Base-by-base conservation (phyloP, 2,888 invertebrate species). In the Catocala fraxini region DNA sequence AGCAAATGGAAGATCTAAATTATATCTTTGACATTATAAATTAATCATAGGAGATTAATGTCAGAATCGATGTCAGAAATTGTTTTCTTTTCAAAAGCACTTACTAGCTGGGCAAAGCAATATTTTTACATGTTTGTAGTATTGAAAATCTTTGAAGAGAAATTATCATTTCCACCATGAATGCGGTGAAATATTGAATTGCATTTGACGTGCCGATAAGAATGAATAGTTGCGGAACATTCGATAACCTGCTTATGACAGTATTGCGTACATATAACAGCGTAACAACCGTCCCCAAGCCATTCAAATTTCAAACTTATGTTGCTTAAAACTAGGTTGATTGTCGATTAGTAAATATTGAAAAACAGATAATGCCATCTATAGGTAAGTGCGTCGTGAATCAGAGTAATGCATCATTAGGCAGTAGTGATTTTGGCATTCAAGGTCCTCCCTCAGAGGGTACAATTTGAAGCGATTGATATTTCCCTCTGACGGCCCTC, bases 391-490 rank as follows among this genome's bases (percentile, higher is more conserved):
- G 81, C 76, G 70, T 71, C 75, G 77, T 83, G 84, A 83, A 83
- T 84, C 84, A 77, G 75, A 83, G 85, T 84, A 81, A 85, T 84
- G 84, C 81, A 84, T 84, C 84, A 85, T 85, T 85, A 85, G 85
- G 80, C 74, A 83, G 81, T 84, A 81, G 86, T 84, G 85, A 83
- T 81, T 81, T 84, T 87, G 87, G 85, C 87, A 87, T 87, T 86
- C 87, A 87, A 85, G 85, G 85, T 85, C 84, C 81, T 77, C 84
- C 83, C 83, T 76, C 70, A 60, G 73, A 82, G 82, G 79, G 79
- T 71, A 80, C 79, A 84, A 84, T 85, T 83, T 82, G 82, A 72
- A 78, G 79, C 87, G 86, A 87, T 87, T 87, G 86, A 85, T 87
- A 87, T 87, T 87, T 87, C 83, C 86, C 74, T 83, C 72, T 76